These are phyloP conservation scores for Enchytraeus crypticus DNA, from an alignment of 2,888 invertebrate genomes.

Conservation along the genomic window DNA sequence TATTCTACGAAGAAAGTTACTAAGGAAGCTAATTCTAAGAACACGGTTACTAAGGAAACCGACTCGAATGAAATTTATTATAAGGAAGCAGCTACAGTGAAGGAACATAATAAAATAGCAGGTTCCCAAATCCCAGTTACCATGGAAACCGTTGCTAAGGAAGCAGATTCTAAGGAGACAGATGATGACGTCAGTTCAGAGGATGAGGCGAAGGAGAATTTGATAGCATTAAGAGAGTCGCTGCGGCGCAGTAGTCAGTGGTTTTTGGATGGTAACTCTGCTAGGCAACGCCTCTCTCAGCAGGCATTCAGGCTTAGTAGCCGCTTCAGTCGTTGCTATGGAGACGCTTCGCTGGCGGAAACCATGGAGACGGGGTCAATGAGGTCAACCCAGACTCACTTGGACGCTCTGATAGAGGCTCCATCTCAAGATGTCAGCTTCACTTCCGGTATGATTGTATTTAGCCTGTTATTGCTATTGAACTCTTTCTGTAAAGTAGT, in stretches of 20 bases:
- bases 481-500: no score
- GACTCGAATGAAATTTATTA: background rate
- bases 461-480: no score
- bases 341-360: background rate
- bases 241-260: background rate
- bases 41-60: background rate
- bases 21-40: no score
- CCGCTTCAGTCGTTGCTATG: background rate
- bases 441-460: no score
- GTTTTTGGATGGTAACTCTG: background rate
- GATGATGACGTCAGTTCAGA: background rate
- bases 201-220: background rate
- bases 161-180: background rate
- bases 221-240: constrained; percentile 2
- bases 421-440: no score
- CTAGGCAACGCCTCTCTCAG: background rate
- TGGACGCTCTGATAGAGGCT: background rate
- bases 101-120: background rate
- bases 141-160: background rate
- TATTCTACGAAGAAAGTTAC: no score
- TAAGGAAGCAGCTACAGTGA: background rate
- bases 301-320: background rate
- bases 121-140: background rate
- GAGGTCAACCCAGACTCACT: background rate
- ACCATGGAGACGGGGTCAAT: no score